phyloP scores from a whole-genome alignment of 2,113 vertebrate species.

The Regulus satrapa region DNA sequence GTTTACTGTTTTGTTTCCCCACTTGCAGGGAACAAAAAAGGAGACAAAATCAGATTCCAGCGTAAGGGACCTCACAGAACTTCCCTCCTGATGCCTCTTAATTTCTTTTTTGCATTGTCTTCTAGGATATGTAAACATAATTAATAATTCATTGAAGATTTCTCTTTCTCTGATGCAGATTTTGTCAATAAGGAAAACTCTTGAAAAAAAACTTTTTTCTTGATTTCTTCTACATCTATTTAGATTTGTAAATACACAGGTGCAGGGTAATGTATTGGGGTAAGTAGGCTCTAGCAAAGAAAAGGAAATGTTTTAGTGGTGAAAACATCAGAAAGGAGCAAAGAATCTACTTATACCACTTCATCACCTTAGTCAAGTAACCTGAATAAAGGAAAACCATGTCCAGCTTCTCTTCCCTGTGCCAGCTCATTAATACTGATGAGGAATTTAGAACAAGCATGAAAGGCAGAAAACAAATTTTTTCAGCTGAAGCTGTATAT shows the following conservation, averaged over 20 bases:
- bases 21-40: neutral
- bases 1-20: neutral
- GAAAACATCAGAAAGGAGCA: neutral
- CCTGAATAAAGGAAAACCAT: neutral
- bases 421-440: neutral
- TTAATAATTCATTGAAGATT: neutral
- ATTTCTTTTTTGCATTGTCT: neutral
- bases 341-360: neutral
- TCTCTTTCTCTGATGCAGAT: neutral
- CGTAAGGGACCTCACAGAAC: neutral
- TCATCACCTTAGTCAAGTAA: neutral
- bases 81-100: neutral
- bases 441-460: neutral
- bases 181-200: neutral
- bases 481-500: neutral
- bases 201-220: neutral
- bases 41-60: neutral
- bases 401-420: neutral
- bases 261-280: too few relatives aligned
- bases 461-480: neutral
- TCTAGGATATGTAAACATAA: neutral
- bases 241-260: neutral
- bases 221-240: neutral
- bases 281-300: neutral
- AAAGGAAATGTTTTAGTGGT: neutral